Conservation (phyloP, 2,888 invertebrate species). For the Phengaris arion region DNA sequence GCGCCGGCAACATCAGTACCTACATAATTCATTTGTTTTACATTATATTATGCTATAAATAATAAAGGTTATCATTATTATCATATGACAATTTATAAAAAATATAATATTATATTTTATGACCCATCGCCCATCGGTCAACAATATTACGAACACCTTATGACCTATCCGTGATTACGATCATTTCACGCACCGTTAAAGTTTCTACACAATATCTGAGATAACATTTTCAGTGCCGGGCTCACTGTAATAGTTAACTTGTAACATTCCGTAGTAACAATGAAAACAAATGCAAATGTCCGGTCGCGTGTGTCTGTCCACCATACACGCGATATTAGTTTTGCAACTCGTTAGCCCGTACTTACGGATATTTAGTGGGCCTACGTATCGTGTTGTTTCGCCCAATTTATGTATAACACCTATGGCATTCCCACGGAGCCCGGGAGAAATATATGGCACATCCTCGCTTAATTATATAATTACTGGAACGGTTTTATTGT, state of each 20-base stretch:
- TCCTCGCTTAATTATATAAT: constrained; percentile 38
- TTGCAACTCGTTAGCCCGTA: constrained; percentile 50
- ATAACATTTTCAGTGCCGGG: too few species aligned
- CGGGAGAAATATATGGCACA: constrained; percentile 36
- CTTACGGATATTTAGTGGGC: constrained; percentile 52
- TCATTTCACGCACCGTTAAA: too few species aligned
- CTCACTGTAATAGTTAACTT: neutral
- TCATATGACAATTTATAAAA: too few species aligned
- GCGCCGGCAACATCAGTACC: too few species aligned
- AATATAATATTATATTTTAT: too few species aligned
- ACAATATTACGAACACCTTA: too few species aligned
- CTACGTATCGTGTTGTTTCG: constrained; percentile 45
- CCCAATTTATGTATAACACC: constrained; percentile 46
- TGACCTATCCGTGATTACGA: too few species aligned
- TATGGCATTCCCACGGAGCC: constrained; percentile 41
- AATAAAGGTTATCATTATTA: too few species aligned
- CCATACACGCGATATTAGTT: constrained; percentile 47
- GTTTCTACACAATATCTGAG: too few species aligned
- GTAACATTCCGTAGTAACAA: constrained; percentile 34
- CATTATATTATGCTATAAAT: too few species aligned
- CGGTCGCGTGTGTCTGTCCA: constrained; percentile 52
- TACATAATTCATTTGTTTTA: too few species aligned
- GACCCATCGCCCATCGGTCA: too few species aligned
- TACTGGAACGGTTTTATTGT: constrained; percentile 27
- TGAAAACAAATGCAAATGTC: constrained; percentile 47